These are phyloP conservation scores for Brachirus orientalis DNA, from an alignment of 2,113 vertebrate genomes.

Conservation along the genomic window DNA sequence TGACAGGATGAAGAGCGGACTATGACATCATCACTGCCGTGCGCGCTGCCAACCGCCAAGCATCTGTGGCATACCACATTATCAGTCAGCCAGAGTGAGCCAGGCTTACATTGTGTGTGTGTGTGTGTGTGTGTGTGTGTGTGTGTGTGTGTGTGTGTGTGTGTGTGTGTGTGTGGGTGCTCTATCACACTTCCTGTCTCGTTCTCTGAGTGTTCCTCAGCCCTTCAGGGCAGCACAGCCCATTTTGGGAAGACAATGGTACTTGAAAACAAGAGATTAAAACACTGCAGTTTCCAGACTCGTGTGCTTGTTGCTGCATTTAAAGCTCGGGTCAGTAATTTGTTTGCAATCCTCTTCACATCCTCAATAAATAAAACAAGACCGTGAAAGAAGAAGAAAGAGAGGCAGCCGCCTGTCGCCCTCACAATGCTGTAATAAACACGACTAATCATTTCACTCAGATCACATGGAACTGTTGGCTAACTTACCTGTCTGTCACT, in stretches of 20 bases:
- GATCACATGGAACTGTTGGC: too few species aligned
- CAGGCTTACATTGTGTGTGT: slow-evolving; percentile 18
- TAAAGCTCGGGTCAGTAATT: too few species aligned
- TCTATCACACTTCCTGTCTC: slow-evolving; percentile 29
- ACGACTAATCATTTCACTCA: too few species aligned
- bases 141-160: slow-evolving; percentile 21
- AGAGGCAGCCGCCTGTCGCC: too few species aligned
- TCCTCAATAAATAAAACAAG: too few species aligned
- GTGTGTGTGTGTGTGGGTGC: slow-evolving; percentile 15
- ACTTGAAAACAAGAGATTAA: slow-evolving; percentile 21
- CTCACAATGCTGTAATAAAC: too few species aligned
- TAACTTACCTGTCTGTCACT: too few species aligned
- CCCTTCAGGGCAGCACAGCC: slow-evolving; percentile 24
- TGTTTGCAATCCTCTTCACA: too few species aligned
- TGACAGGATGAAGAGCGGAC: slow-evolving; percentile 32
- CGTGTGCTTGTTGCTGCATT: too few species aligned
- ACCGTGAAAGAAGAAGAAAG: too few species aligned
- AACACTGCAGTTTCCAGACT: not conserved
- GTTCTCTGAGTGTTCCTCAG: not conserved
- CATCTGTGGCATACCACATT: slow-evolving; percentile 61
- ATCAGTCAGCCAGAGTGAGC: slow-evolving; percentile 55
- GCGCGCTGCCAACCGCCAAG: slow-evolving; percentile 31
- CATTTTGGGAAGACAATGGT: slow-evolving; percentile 50
- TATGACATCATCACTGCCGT: slow-evolving; percentile 39
- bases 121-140: slow-evolving; percentile 5